Evolutionary conservation across 2,113 vertebrate species (phyloP).

Genomic region (Grammomys dolichurus): DNA sequence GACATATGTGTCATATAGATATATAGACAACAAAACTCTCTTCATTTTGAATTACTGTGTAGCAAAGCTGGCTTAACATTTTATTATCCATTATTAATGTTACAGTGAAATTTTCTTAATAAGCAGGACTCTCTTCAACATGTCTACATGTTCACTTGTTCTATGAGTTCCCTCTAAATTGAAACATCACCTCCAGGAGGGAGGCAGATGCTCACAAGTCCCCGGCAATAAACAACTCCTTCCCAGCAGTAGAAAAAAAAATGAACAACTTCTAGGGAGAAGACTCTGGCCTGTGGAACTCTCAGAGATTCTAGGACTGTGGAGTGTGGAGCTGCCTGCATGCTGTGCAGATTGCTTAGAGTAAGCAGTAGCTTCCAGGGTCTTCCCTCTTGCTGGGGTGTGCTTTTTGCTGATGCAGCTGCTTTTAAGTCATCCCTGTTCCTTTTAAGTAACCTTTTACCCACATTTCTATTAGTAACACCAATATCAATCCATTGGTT

Average conservation of each 20-base stretch:
- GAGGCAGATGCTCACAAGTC: background rate
- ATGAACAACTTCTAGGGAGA: background rate
- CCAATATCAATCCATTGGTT: background rate
- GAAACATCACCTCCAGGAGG: background rate
- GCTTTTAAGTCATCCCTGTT: background rate
- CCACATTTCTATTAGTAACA: background rate
- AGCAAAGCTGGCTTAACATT: background rate
- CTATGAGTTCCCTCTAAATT: background rate
- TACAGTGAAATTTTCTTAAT: constrained; percentile 18
- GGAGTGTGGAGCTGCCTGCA: background rate
- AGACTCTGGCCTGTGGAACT: background rate
- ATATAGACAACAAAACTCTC: background rate
- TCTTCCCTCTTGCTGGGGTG: background rate
- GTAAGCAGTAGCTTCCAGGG: background rate
- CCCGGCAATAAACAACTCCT: background rate
- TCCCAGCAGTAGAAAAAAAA: background rate
- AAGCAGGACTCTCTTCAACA: background rate
- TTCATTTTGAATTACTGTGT: constrained; percentile 19
- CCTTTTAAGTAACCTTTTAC: background rate
- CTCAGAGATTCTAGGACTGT: background rate
- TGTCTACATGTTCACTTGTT: background rate
- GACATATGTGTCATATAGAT: too few relatives aligned
- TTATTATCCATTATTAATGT: background rate
- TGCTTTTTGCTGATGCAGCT: background rate
- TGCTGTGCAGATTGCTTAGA: background rate